Evolutionary conservation across 53 echinoderm and acorn worm genomes (phyloP).

Genomic region (Holothuria leucospilota): DNA sequence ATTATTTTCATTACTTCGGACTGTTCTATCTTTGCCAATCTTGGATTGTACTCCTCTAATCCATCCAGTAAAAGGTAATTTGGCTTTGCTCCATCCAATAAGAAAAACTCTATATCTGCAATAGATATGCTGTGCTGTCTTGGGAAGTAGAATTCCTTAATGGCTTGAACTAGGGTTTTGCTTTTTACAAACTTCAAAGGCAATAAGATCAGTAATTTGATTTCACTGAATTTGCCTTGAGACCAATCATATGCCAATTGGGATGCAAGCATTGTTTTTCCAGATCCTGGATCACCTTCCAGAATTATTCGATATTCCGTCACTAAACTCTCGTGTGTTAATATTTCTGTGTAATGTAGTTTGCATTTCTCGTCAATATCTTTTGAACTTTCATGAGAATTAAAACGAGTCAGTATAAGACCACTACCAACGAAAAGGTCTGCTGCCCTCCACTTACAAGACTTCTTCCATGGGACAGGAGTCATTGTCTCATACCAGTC

Average conservation of each 20-base stretch:
- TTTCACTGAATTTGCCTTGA: not conserved
- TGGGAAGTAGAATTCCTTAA: not conserved
- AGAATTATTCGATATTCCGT: not conserved
- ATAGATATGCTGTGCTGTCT: not conserved
- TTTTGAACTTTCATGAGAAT: not conserved
- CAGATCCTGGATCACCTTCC: not conserved
- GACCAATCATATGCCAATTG: constrained; percentile 18
- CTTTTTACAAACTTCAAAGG: constrained; percentile 6
- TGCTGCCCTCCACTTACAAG: not conserved
- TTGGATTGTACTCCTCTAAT: constrained; percentile 5
- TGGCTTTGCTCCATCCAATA: not conserved
- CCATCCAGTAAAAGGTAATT: not conserved
- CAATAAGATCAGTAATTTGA: not conserved
- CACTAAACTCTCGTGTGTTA: not conserved
- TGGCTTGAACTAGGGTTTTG: not conserved
- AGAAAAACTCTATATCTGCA: constrained; percentile 11
- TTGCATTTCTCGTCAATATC: constrained; percentile 3
- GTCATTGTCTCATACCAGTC: constrained; percentile 18
- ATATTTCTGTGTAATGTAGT: constrained; percentile 2
- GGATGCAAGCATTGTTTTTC: not conserved
- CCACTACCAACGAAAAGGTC: constrained; percentile 9
- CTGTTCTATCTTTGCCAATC: not conserved
- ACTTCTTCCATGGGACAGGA: constrained; percentile 4
- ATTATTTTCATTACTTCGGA: constrained; percentile 19
- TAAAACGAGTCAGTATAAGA: not conserved